These are phyloP conservation scores for Listrodromus nycthemerus DNA, from an alignment of 2,888 invertebrate species.

Conservation along the genomic window DNA sequence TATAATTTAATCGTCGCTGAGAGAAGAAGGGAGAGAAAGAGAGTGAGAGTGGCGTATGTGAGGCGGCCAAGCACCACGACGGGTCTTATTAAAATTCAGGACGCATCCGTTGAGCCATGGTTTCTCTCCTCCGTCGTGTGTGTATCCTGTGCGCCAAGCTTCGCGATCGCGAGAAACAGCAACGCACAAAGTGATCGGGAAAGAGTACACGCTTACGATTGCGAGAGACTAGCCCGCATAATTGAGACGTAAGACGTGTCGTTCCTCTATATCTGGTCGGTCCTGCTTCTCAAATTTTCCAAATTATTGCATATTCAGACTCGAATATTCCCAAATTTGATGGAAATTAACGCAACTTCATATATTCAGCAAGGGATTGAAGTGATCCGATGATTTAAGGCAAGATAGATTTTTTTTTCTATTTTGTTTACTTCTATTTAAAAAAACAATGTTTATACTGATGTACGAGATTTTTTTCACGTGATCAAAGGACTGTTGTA, in stretches of 20 bases:
- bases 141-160: slow-evolving; percentile 2
- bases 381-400: neutral
- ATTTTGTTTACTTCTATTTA: neutral
- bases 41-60: slow-evolving; percentile 27
- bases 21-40: slow-evolving; percentile 24
- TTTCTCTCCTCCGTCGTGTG: slow-evolving; percentile 27
- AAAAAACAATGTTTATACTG: neutral
- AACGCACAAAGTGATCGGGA: slow-evolving; percentile 22
- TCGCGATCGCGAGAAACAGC: slow-evolving; percentile 45
- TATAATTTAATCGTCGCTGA: slow-evolving; percentile 69
- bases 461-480: neutral
- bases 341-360: slow-evolving; percentile 15
- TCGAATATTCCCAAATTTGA: slow-evolving; percentile 18
- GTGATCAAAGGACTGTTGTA: neutral
- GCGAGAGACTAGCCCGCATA: slow-evolving; percentile 58
- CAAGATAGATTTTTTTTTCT: neutral
- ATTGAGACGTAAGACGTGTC: slow-evolving; percentile 64
- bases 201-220: slow-evolving; percentile 56
- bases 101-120: slow-evolving; percentile 59
- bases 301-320: neutral
- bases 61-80: slow-evolving; percentile 33
- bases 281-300: neutral
- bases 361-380: neutral
- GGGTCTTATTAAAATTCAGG: slow-evolving; percentile 65
- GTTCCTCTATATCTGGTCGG: neutral